A percentile compares a stretch with the other conserved stretches of the same genome.
phyloP scores from a whole-genome alignment of 2,797 vertebrate genomes.

The Muscicapa striata region DNA sequence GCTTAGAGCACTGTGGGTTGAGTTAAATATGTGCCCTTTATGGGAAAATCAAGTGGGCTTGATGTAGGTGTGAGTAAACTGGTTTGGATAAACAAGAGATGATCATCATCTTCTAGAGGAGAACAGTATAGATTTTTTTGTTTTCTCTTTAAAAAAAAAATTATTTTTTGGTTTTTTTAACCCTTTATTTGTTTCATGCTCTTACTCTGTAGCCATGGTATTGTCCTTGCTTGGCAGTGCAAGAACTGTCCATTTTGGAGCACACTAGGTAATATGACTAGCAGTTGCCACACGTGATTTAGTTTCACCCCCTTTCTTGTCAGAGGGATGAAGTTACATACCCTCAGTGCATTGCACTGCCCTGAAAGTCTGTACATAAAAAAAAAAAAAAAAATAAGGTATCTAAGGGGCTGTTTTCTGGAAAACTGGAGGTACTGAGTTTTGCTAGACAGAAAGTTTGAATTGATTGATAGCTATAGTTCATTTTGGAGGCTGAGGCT shows the following conservation, averaged over 20 bases:
- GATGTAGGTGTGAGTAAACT: constrained; percentile 12
- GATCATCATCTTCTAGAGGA: not conserved
- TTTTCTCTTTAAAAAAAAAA: not conserved
- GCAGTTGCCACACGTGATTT: not conserved
- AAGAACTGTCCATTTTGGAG: not conserved
- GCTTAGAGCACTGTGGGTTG: constrained; percentile 3
- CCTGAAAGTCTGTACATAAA: not conserved
- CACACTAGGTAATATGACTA: not conserved
- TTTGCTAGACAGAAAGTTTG: not conserved
- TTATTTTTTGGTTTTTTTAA: not conserved
- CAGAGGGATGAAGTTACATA: not conserved
- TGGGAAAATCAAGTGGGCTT: not conserved
- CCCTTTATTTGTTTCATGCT: not conserved
- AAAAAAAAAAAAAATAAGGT: not conserved
- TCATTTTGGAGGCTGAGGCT: not conserved
- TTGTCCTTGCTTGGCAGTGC: not conserved
- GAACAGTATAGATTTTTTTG: not conserved
- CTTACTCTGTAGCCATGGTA: not conserved
- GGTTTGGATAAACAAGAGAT: not conserved
- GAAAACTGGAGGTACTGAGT: not conserved
- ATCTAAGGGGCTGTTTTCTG: not conserved
- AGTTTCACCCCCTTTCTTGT: not conserved
- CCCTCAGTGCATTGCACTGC: not conserved
- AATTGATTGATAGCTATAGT: not conserved
- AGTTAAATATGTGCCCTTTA: constrained; percentile 39